Conservation (phyloP, 2,113 vertebrate species). For the Odontesthes bonariensis region DNA sequence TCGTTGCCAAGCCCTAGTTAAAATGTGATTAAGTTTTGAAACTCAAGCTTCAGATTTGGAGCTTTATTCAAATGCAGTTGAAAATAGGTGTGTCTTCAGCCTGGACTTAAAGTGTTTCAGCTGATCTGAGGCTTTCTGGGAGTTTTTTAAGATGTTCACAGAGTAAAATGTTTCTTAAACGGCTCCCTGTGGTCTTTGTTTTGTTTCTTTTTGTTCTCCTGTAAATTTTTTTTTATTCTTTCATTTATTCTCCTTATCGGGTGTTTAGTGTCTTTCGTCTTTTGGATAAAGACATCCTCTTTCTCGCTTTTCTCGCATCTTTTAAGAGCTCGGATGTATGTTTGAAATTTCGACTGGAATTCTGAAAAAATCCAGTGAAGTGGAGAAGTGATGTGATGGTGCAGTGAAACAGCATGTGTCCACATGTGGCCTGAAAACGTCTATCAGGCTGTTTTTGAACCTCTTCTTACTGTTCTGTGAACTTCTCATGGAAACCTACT, state of each 20-base stretch:
- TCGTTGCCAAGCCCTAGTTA: too few relatives aligned
- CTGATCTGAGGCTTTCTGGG: too few relatives aligned
- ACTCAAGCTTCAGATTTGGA: too few relatives aligned
- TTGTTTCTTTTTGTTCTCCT: background rate
- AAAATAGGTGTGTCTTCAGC: too few relatives aligned
- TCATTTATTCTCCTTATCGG: constrained; percentile 57
- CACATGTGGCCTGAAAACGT: constrained; percentile 61
- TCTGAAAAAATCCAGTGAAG: constrained; percentile 5
- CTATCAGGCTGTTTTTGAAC: constrained; percentile 31
- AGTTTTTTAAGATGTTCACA: constrained; percentile 47
- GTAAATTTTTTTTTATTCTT: constrained; percentile 46
- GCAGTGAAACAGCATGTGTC: constrained; percentile 17
- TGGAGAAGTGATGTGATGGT: constrained; percentile 11
- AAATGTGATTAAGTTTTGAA: too few relatives aligned
- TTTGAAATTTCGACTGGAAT: constrained; percentile 31
- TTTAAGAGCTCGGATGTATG: constrained; percentile 49
- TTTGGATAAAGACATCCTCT: constrained; percentile 44
- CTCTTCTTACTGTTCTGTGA: constrained; percentile 7
- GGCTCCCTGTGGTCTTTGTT: constrained; percentile 53
- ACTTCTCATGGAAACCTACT: background rate
- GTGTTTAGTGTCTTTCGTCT: constrained; percentile 56
- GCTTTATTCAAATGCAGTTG: too few relatives aligned
- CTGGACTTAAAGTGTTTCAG: too few relatives aligned
- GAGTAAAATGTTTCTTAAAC: constrained; percentile 35
- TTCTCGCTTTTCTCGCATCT: constrained; percentile 20